Percentiles rank a stretch among this genome's conserved stretches.
Conservation (phyloP, 2,113 vertebrate genomes). For the Cyrtonyx montezumae region DNA sequence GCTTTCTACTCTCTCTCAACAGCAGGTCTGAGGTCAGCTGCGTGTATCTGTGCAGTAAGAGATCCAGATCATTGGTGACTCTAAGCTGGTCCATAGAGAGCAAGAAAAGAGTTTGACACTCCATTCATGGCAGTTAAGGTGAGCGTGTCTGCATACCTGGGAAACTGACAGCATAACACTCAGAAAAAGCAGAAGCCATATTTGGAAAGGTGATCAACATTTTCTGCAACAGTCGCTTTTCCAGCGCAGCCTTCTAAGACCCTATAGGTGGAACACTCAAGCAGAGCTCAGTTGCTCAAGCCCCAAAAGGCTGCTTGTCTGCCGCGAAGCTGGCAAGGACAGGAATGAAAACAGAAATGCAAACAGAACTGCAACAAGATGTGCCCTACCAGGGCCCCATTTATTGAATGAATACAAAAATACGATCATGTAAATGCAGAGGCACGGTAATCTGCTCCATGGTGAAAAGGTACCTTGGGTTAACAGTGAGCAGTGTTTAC, state of each 20-base stretch:
- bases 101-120: not conserved
- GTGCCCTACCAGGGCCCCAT: conserved; percentile 1
- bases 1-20: not conserved
- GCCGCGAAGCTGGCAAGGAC: not conserved
- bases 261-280: not conserved
- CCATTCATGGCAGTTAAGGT: not conserved
- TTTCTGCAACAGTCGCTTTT: not conserved
- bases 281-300: not conserved
- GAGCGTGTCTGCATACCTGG: not conserved
- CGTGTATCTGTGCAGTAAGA: not conserved
- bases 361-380: not conserved
- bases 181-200: not conserved
- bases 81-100: not conserved
- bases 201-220: not conserved
- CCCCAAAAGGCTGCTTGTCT: not conserved
- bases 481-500: conserved; percentile 45
- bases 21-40: not conserved
- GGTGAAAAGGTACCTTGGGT: conserved; percentile 26
- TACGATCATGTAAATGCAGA: conserved; percentile 69
- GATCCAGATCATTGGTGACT: not conserved
- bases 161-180: not conserved
- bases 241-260: not conserved
- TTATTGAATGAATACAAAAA: conserved; percentile 76
- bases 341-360: not conserved
- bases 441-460: conserved; percentile 16